Conservation (phyloP, 2,888 invertebrate species). For the Cryptops parisi region DNA sequence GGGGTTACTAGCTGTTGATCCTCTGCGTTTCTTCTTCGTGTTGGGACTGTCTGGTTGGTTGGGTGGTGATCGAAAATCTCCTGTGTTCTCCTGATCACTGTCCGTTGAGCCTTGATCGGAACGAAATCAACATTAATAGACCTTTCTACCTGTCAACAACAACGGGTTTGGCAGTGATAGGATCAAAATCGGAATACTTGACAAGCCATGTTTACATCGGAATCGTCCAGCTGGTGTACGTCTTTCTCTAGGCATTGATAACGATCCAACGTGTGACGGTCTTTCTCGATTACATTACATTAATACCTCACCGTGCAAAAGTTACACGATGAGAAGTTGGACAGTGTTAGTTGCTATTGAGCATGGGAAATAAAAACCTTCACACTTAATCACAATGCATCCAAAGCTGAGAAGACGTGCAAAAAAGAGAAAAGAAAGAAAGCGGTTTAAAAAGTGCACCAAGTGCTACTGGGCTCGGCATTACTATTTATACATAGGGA, state of each 20-base stretch:
- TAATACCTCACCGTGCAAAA: no score
- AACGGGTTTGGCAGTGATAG: not conserved
- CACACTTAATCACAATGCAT: not conserved
- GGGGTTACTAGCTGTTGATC: constrained; percentile 28
- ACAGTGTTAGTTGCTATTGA: no score
- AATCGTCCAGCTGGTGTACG: constrained; percentile 4
- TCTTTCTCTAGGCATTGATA: constrained; percentile 8
- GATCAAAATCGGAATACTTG: not conserved
- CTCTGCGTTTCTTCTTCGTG: constrained; percentile 74
- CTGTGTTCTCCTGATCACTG: constrained; percentile 15
- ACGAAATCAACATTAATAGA: no score
- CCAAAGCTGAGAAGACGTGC: no score
- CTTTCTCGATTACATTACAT: no score
- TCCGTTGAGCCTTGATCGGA: constrained; percentile 17
- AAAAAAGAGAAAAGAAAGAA: no score
- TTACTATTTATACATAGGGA: no score
- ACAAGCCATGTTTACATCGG: not conserved
- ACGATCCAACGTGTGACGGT: not conserved
- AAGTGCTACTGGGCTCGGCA: no score
- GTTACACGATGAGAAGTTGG: no score
- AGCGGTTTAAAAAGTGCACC: no score
- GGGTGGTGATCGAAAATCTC: constrained; percentile 14
- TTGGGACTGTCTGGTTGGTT: constrained; percentile 51
- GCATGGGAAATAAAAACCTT: no score
- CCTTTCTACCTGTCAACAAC: no score